Conservation (phyloP, 2,797 vertebrate species). For the Clarias fuscus region DNA sequence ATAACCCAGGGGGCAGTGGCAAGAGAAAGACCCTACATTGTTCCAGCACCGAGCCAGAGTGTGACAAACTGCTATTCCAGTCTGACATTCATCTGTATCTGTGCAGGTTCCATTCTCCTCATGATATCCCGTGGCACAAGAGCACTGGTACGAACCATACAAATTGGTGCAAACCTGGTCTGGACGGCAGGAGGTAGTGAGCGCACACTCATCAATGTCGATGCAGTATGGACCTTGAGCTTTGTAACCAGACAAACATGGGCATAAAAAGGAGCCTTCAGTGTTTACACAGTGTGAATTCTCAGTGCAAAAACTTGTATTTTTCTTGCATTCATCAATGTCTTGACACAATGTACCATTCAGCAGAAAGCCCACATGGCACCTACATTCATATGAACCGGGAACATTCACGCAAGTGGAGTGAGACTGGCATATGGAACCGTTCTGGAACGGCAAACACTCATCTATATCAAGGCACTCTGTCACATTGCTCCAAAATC, state of each 20-base stretch:
- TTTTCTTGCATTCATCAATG: slow-evolving; percentile 60
- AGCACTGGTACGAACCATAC: slow-evolving; percentile 71
- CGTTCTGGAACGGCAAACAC: slow-evolving; percentile 64
- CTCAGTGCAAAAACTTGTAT: slow-evolving; percentile 64
- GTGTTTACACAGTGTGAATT: slow-evolving; percentile 74
- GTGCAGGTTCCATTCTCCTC: slow-evolving; percentile 67
- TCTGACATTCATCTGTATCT: slow-evolving; percentile 76
- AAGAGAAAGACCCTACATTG: slow-evolving; percentile 74
- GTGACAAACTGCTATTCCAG: slow-evolving; percentile 65
- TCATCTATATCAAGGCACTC: slow-evolving; percentile 77
- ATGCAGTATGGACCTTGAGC: slow-evolving; percentile 60
- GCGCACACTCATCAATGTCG: slow-evolving; percentile 76
- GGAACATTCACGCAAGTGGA: slow-evolving; percentile 72
- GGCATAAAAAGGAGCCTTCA: slow-evolving; percentile 70
- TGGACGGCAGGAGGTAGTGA: slow-evolving; percentile 65
- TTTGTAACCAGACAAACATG: slow-evolving; percentile 68
- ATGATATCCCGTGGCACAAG: slow-evolving; percentile 70
- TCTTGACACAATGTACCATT: slow-evolving; percentile 63
- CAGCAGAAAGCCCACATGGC: slow-evolving; percentile 69
- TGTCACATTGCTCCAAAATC: slow-evolving; percentile 72
- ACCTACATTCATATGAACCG: slow-evolving; percentile 75
- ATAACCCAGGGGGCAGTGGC: slow-evolving; percentile 74
- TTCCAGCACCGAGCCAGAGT: slow-evolving; percentile 74
- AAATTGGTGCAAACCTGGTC: slow-evolving; percentile 78
- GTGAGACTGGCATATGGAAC: slow-evolving; percentile 66